Percentiles rank a stretch among this genome's conserved stretches.
phyloP scores from a whole-genome alignment of 2,797 vertebrate species.

The Falco biarmicus region DNA sequence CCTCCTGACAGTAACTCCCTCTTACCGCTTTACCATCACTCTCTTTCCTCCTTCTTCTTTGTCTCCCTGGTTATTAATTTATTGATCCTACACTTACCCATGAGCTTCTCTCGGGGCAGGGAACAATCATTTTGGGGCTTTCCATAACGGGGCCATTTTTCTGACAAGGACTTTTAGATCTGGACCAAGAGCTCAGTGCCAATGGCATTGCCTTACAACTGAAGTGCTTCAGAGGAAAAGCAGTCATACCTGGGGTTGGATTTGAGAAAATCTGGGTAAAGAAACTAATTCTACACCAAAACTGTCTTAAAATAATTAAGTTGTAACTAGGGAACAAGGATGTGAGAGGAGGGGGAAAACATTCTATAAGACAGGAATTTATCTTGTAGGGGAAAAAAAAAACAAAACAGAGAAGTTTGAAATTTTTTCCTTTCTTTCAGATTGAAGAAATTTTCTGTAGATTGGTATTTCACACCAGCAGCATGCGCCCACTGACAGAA shows the following conservation, averaged over 20 bases:
- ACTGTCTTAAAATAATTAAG: neutral
- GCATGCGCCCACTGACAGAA: neutral
- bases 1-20: neutral
- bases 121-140: neutral
- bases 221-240: neutral
- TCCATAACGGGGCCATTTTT: neutral
- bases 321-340: neutral
- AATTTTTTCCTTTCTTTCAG: neutral
- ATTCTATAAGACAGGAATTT: neutral
- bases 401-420: neutral
- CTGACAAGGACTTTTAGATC: neutral
- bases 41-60: neutral
- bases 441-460: neutral
- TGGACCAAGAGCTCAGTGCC: neutral
- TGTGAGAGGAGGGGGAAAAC: fast-evolving
- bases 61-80: neutral
- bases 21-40: neutral
- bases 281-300: neutral
- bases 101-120: neutral
- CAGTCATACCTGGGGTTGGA: neutral
- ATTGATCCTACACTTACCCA: neutral
- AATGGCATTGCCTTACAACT: neutral
- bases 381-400: neutral
- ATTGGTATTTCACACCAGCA: neutral
- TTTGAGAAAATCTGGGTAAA: neutral